Conservation (phyloP, 2,113 vertebrate species). For the Pycnonotus jocosus region DNA sequence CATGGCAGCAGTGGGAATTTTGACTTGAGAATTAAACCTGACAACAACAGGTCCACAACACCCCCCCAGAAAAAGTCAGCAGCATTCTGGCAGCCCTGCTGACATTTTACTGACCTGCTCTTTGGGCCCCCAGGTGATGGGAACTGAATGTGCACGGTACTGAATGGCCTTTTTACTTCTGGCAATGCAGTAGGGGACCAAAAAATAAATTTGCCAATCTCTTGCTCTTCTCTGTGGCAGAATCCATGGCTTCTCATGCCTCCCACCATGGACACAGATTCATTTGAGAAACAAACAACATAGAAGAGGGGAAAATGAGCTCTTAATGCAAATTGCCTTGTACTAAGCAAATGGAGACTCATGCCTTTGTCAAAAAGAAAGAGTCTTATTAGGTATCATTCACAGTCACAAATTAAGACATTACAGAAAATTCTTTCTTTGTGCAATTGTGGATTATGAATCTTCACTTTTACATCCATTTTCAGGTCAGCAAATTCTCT, state of each 20-base stretch:
- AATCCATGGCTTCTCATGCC: background rate
- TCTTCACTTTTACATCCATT: background rate
- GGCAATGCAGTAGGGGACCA: background rate
- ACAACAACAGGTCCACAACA: background rate
- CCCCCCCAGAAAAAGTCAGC: background rate
- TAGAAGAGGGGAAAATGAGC: background rate
- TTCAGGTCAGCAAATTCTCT: background rate
- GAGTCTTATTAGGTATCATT: background rate
- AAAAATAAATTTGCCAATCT: background rate
- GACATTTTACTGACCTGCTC: background rate
- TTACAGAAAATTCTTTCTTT: background rate
- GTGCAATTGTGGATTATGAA: background rate
- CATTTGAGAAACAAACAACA: conserved; percentile 20
- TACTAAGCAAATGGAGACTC: background rate
- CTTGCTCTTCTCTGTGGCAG: background rate
- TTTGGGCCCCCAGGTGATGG: background rate
- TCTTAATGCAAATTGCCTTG: background rate
- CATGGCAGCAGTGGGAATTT: background rate
- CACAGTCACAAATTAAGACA: background rate
- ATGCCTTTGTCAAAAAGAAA: background rate
- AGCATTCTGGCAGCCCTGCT: background rate
- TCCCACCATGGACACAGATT: background rate
- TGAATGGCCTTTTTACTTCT: background rate
- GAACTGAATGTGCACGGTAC: background rate
- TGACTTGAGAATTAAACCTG: background rate